phyloP scores from a whole-genome alignment of 2,113 vertebrate genomes.

The Mesocricetus auratus region DNA sequence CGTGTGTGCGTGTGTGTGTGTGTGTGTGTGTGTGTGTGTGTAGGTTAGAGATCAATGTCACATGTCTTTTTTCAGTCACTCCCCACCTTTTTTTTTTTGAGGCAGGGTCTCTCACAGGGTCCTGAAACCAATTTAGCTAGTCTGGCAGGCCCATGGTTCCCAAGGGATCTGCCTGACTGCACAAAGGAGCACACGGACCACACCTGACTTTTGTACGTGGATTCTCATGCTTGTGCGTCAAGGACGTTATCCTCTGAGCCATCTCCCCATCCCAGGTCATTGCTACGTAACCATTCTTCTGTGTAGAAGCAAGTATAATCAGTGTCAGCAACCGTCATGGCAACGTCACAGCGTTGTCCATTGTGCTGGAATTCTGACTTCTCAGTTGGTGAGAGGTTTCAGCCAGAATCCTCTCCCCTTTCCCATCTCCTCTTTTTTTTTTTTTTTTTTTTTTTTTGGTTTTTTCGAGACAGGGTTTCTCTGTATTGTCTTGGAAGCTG shows the following conservation, averaged over 20 bases:
- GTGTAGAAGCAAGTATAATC: not conserved
- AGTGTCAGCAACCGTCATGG: not conserved
- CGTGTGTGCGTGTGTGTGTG: not conserved
- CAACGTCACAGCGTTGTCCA: no score
- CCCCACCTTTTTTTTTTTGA: not conserved
- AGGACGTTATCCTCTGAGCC: not conserved
- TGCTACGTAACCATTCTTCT: not conserved
- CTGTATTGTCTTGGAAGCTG: no score
- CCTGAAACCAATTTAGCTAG: not conserved
- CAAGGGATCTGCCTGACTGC: not conserved
- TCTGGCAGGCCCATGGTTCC: not conserved
- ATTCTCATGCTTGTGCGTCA: not conserved
- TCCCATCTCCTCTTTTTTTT: not conserved
- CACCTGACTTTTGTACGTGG: not conserved
- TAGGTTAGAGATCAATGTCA: not conserved
- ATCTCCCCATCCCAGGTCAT: not conserved
- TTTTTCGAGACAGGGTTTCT: no score
- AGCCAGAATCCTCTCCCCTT: not conserved
- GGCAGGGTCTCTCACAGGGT: not conserved
- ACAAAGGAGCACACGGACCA: not conserved
- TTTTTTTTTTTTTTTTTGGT: no score
- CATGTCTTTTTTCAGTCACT: not conserved
- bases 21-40: not conserved
- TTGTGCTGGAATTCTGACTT: not conserved
- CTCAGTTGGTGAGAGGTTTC: not conserved